Evolutionary conservation across 1,140 invertebrate species (phyloP), one percentile per base, ranked within the genome.

Genomic region (Steinernema feltiae): DNA sequence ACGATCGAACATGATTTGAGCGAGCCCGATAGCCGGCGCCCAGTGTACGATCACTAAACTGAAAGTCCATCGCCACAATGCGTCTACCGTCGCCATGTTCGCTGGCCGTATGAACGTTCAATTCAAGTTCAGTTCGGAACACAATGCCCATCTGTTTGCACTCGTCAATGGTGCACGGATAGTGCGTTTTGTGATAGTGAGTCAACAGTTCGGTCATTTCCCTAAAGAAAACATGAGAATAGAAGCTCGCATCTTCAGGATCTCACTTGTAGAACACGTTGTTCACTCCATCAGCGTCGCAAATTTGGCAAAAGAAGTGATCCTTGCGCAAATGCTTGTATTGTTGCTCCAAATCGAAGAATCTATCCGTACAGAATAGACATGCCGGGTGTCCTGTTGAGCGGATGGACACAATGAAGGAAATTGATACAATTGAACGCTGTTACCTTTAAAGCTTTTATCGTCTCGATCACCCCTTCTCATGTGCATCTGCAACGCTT

Each of bases 231-330:
- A 79, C 35, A 41, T 32, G 15, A 15, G n/a, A n/a, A 41, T 63
- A 71, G 1, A 32, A 53, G 12, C 0, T 24, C 21, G 3, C 30
- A 32, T 46, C 17, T 3, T 17, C 24, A 48, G 70, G 21, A 1
- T 48, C 27, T 74, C 46, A 82, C 77, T 32, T 72, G 70, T 85
- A 85, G 41, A 83, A 83, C 0, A 78, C 41, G 70, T 83, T 85
- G 12, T 48, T 78, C 29, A 84, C 70, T 24, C 82, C 82, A 69
- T 85, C 81, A 12, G 74, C 48, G 21, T 84, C 83, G 71, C 82
- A 84, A 69, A 84, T 81, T 69, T 84, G 83, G 30, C 82, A 84
- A 75, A 83, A 84, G 48, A 80, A 84, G 72, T 84, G 83, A 15
- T 84, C 79, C 71, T 83, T 79, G 1, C 82, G 70, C 15, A 84